Conservation (phyloP, 2,113 vertebrate genomes). For the Myiozetetes cayanensis region DNA sequence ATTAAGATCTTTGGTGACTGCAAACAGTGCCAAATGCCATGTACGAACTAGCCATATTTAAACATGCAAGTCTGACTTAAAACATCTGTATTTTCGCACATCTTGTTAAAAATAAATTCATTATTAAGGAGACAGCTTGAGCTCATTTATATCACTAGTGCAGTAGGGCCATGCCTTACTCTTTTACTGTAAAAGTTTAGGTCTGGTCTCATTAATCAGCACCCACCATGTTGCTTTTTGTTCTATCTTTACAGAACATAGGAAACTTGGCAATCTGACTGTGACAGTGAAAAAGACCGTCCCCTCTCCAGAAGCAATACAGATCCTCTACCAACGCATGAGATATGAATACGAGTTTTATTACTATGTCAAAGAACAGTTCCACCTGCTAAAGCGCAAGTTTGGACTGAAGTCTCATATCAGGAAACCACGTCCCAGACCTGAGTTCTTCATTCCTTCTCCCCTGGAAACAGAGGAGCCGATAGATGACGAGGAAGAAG, state of each 20-base stretch:
- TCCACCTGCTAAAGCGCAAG: conserved; percentile 93
- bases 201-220: neutral
- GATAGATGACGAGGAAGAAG: conserved; percentile 81
- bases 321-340: conserved; percentile 95
- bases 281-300: conserved; percentile 94
- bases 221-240: neutral
- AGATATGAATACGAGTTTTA: conserved; percentile 96
- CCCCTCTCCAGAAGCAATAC: conserved; percentile 91
- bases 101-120: neutral
- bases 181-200: neutral
- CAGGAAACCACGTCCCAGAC: conserved; percentile 67
- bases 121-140: neutral
- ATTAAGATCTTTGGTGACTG: neutral
- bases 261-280: conserved; percentile 95
- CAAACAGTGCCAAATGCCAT: neutral
- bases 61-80: neutral
- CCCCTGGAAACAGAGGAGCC: conserved; percentile 88
- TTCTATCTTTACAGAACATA: conserved; percentile 82
- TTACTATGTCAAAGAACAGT: conserved; percentile 94
- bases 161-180: neutral
- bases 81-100: neutral
- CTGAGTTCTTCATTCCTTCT: conserved; percentile 84
- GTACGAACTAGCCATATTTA: neutral
- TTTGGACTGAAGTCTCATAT: conserved; percentile 88
- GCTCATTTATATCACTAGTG: neutral